A percentile compares a stretch with the other conserved stretches of the same genome.
phyloP scores from a whole-genome alignment of 2,113 vertebrate species.

The Cololabis saira region DNA sequence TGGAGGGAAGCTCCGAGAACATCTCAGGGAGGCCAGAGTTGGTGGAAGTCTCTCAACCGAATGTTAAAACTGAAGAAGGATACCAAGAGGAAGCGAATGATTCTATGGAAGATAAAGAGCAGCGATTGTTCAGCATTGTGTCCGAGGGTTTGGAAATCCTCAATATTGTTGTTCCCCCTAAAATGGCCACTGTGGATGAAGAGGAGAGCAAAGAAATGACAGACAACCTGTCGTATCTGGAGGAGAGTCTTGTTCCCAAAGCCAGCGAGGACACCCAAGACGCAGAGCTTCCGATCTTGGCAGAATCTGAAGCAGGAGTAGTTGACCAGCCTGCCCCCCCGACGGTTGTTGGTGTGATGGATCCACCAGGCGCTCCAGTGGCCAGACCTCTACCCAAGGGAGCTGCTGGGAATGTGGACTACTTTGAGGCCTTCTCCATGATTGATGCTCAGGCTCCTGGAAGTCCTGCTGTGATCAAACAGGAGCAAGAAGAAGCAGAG shows the following conservation, averaged over 20 bases:
- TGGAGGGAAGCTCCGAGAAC: conserved; percentile 40
- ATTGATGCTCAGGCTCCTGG: conserved; percentile 85
- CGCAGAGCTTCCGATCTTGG: conserved; percentile 18
- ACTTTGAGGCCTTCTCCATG: conserved; percentile 91
- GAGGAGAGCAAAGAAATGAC: conserved; percentile 88
- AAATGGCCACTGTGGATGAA: conserved; percentile 86
- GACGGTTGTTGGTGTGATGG: conserved; percentile 17
- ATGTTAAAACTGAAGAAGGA: conserved; percentile 52
- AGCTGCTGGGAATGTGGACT: conserved; percentile 81
- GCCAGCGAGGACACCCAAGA: conserved; percentile 44
- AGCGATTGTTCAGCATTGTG: conserved; percentile 87
- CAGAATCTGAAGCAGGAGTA: background rate
- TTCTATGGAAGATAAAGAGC: conserved; percentile 74
- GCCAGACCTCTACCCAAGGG: conserved; percentile 33
- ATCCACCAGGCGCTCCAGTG: conserved; percentile 64
- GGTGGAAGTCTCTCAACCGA: conserved; percentile 74
- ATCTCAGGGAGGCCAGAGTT: conserved; percentile 72
- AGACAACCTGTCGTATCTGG: conserved; percentile 89
- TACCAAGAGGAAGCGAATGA: conserved; percentile 32
- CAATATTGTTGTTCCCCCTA: conserved; percentile 88
- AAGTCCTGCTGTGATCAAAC: conserved; percentile 30
- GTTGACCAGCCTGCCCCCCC: background rate
- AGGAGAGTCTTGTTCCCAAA: conserved; percentile 80
- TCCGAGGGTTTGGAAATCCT: conserved; percentile 93
- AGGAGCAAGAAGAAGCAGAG: conserved; percentile 42